phyloP scores from a whole-genome alignment of 2,797 vertebrate genomes.

The Chromobotia macracanthus region DNA sequence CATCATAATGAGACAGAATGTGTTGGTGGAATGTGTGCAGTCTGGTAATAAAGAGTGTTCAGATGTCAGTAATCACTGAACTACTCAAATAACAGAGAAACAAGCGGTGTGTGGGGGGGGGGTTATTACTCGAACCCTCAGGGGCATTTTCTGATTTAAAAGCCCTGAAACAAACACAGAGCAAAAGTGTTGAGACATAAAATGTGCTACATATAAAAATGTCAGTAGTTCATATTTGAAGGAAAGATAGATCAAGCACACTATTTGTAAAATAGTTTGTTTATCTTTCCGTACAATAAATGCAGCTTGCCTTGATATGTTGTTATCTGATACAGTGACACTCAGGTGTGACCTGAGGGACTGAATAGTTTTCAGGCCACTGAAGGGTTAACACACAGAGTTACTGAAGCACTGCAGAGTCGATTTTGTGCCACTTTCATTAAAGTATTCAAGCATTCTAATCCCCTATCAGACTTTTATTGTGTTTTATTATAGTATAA shows the following conservation, averaged over 20 bases:
- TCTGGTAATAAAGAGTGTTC: background rate
- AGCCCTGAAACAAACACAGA: background rate
- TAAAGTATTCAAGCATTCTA: background rate
- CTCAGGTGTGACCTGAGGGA: background rate
- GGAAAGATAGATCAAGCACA: background rate
- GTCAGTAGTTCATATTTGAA: background rate
- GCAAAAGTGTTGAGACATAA: too few relatives aligned
- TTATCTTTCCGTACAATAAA: too few relatives aligned
- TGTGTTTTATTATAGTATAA: background rate
- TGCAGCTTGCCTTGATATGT: too few relatives aligned
- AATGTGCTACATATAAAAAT: background rate
- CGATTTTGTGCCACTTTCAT: too few relatives aligned
- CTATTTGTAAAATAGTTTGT: too few relatives aligned
- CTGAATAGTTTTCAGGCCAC: background rate
- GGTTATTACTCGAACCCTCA: background rate
- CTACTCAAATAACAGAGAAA: background rate
- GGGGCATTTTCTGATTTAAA: background rate
- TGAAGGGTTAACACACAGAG: background rate
- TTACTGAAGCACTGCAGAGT: background rate
- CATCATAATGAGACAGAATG: conserved; percentile 5
- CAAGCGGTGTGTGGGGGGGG: background rate
- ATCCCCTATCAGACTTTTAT: background rate
- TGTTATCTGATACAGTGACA: background rate
- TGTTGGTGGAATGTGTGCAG: conserved; percentile 6
- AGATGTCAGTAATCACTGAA: background rate